A percentile compares a stretch with the other conserved stretches of the same genome.
Conservation (phyloP, 2,797 vertebrate species). For the Tragopan temminckii region DNA sequence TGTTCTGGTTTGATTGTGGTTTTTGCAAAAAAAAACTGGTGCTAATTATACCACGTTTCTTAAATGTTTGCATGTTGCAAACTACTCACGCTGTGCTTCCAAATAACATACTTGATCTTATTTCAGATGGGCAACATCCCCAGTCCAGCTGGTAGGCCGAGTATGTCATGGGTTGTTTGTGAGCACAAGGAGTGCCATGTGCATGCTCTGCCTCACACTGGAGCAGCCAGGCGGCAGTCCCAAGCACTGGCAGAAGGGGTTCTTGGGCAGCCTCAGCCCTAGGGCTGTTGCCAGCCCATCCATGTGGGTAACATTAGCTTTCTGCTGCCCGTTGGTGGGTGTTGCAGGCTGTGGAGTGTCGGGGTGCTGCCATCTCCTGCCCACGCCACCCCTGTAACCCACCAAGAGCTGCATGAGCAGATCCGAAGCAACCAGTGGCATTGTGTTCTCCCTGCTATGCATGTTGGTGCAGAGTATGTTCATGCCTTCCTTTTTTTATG, state of each 20-base stretch:
- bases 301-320: not conserved
- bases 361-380: constrained; percentile 47
- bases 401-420: not conserved
- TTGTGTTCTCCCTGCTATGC: not conserved
- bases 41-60: not conserved
- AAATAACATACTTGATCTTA: not conserved
- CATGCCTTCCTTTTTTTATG: not conserved
- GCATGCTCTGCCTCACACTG: not conserved
- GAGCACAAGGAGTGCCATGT: not conserved
- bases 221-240: not conserved
- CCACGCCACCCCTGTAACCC: not conserved
- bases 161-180: not conserved
- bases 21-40: not conserved
- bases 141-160: not conserved
- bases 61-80: not conserved
- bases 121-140: not conserved
- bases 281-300: not conserved
- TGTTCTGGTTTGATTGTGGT: not conserved
- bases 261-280: not conserved
- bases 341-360: not conserved
- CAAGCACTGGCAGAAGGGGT: not conserved
- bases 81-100: not conserved
- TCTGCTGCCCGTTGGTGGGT: not conserved
- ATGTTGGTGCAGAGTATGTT: not conserved
- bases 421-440: not conserved